These are phyloP conservation scores for Anolis carolinensis DNA, from an alignment of 2,113 vertebrate species.

Conservation along the genomic window DNA sequence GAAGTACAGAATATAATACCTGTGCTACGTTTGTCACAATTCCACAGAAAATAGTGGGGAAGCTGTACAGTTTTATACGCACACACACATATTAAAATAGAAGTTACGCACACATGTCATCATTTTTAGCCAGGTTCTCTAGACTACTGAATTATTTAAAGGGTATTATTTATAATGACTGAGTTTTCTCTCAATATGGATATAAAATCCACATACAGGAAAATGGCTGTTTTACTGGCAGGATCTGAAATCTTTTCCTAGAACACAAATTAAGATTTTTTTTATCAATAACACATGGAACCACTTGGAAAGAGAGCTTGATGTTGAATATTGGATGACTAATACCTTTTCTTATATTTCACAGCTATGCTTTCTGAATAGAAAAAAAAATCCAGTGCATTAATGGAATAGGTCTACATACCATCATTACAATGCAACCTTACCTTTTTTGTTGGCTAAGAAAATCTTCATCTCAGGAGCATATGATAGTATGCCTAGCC, in stretches of 20 bases:
- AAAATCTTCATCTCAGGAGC: not conserved
- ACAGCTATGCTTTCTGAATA: not conserved
- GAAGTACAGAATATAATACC: not conserved
- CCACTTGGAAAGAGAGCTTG: not conserved
- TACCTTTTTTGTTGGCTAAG: not conserved
- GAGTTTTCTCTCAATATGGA: not conserved
- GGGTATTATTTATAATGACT: conserved; percentile 5
- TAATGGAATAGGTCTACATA: not conserved
- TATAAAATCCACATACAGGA: not conserved
- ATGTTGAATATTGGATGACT: not conserved
- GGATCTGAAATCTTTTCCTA: conserved; percentile 4
- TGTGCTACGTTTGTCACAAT: not conserved
- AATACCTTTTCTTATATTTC: conserved; percentile 24
- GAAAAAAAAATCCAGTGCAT: too few relatives aligned
- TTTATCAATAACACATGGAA: not conserved
- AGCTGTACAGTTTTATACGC: not conserved
- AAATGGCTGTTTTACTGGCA: conserved; percentile 23
- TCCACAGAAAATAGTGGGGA: not conserved
- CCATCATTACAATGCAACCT: not conserved
- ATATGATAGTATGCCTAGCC: not conserved
- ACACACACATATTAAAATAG: not conserved
- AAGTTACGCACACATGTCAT: conserved; percentile 6
- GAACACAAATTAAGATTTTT: conserved; percentile 6
- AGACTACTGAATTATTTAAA: conserved; percentile 30
- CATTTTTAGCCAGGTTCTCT: not conserved